Base-by-base conservation (phyloP, 1,140 invertebrate species). In the Drosophila parabipectinata region DNA sequence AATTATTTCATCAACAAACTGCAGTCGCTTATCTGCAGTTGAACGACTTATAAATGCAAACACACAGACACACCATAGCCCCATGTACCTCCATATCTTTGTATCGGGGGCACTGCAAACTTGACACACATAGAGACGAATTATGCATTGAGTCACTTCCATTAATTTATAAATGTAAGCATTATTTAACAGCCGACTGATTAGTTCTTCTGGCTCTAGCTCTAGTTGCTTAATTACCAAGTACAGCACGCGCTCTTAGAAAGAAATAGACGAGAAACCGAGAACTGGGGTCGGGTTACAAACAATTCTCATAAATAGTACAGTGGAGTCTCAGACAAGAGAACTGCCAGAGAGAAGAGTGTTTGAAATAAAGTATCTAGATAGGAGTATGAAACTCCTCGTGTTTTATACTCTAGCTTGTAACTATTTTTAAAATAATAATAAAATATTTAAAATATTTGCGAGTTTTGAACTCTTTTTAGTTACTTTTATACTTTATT, bases 141-240 rank as follows among this genome's bases (percentile, higher is more conserved):
- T 52, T 69, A 57, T 63, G 41, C 63, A 77, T 80, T 76, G 76
- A 72, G 76, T 74, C 56, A 77, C 77, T 68, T 69, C 68, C 56
- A 81, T 85, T 77, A 82, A 87, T 87, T 82, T 64, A 67, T 72
- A 63, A 66, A 55, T 87, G 63, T 82, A 76, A 82, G 82, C 78
- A 87, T 72, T 82, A 87, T 78, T 87, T 63, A 87, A 78, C 77
- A 37, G 60, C 28, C 34, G 34, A 30, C 21, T 3, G 50, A 51
- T 18, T 32, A 51, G 26, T 39, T 45, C 47, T 55, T 68, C 15
- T 63, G 12, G 28, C 37, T 58, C 12, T 45, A 47, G 28, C 53
- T 50, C 60, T 50, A 64, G 60, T 69, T 69, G 37, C 66, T 83
- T 78, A 81, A 85, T 85, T 85, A 66, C 62, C 53, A 67, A 51